Percentiles rank a stretch among this genome's conserved stretches.
Evolutionary conservation across 2,797 vertebrate species (phyloP).

Genomic region (Crenuchus spilurus): DNA sequence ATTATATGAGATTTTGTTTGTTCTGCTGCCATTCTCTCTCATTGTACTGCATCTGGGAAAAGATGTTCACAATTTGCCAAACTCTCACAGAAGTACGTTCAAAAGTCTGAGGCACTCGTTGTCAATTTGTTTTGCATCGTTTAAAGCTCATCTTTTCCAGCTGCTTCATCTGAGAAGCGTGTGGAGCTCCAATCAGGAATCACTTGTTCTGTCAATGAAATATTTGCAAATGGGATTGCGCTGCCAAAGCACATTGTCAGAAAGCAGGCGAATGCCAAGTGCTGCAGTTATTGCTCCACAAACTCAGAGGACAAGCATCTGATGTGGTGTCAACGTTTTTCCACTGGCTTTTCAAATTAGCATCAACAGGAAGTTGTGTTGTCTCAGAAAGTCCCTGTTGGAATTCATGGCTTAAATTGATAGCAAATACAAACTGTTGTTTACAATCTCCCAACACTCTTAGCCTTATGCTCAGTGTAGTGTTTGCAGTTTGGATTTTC

Average conservation of each 20-base stretch:
- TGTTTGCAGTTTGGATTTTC: not conserved
- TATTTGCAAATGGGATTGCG: constrained; percentile 69
- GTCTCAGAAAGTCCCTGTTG: constrained; percentile 30
- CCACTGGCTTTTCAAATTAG: constrained; percentile 28
- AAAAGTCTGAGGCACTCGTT: constrained; percentile 57
- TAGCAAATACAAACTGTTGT: constrained; percentile 41
- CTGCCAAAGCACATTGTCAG: constrained; percentile 75
- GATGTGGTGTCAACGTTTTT: constrained; percentile 59
- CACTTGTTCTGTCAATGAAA: constrained; percentile 65
- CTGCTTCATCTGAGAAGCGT: constrained; percentile 68
- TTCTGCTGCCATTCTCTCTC: not conserved
- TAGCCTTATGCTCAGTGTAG: constrained; percentile 11
- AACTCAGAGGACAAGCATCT: constrained; percentile 66
- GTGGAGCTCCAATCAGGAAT: constrained; percentile 69
- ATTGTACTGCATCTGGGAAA: not conserved
- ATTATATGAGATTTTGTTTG: too few relatives aligned
- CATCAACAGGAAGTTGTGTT: constrained; percentile 22
- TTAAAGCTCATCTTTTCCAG: constrained; percentile 67
- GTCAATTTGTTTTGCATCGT: constrained; percentile 69
- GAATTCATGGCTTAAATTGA: constrained; percentile 35
- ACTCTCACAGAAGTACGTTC: constrained; percentile 54
- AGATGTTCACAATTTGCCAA: constrained; percentile 27
- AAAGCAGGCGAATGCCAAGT: constrained; percentile 71
- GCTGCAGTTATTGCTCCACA: constrained; percentile 68
- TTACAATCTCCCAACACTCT: constrained; percentile 32